Evolutionary conservation across 2,888 invertebrate species (phyloP), one percentile per base, ranked within the genome.

Genomic region (Drosophila demipolita): DNA sequence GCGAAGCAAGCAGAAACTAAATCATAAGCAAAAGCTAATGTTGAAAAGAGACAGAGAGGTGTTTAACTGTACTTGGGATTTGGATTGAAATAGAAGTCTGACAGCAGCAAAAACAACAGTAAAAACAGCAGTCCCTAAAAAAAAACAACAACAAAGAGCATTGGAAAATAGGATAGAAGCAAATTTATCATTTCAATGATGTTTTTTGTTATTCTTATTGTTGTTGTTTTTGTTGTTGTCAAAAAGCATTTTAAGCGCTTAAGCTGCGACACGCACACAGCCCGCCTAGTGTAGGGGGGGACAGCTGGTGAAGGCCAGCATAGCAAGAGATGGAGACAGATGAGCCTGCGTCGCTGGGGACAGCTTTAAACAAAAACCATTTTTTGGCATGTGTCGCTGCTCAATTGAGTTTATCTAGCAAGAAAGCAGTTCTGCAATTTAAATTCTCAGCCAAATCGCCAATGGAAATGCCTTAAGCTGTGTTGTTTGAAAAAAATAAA

Each of bases 231-330:
- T 73, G 50, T 36, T 73, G 78, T 77, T 82, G 87, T 83, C 78
- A 88, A 76, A 90, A 86, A 90, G 76, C 90, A 88, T 86, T 90
- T 87, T 87, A 87, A 90, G 90, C 87, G 73, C 84, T 76, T 87
- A 90, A 87, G 87, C 87, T 86, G 75, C 69, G 84, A 90, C 81
- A 88, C 86, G 90, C 83, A 86, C 80, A 72, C 53, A 67, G 53
- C 40, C 35, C 38, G 32, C 36, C 53, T 1, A 36, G 26, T n/a
- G 26, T 4, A 2, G 26, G 0, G 1, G 49, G 29, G 23, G 35
- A 38, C 32, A 49, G 20, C 8, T 2, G 40, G 40, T 5, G 20
- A 20, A 1, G n/a, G n/a, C 7, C 12, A 55, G 55, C n/a, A n/a
- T 20, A n/a, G 23, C 23, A 8, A 54, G 23, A 40, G 9, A 32